These are phyloP conservation scores for Tadarida brasiliensis DNA, from an alignment of 2,797 vertebrate genomes.

Conservation along the genomic window DNA sequence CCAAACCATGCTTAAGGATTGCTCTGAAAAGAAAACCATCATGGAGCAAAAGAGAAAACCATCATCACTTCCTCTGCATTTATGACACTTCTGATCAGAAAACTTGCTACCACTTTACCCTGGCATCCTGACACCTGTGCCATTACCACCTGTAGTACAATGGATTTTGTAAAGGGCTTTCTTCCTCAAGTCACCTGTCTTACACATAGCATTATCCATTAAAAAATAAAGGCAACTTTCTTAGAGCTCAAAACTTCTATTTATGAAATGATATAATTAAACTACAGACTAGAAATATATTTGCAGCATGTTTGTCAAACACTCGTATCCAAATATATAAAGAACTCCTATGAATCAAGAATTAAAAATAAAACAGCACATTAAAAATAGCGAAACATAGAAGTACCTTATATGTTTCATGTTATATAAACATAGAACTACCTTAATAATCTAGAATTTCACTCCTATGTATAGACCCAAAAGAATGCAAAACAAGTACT, in stretches of 20 bases:
- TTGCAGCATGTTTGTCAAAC: background rate
- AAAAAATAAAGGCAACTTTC: background rate
- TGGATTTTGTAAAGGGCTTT: background rate
- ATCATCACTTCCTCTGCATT: background rate
- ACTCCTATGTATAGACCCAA: background rate
- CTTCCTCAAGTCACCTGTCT: background rate
- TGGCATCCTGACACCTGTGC: rapidly evolving
- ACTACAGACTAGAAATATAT: background rate
- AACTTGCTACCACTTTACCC: rapidly evolving
- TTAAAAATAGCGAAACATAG: background rate
- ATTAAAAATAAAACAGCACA: background rate
- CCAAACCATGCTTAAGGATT: background rate
- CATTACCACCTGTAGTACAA: no score
- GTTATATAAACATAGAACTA: background rate
- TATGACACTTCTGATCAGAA: background rate
- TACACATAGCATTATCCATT: background rate
- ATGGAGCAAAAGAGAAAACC: background rate
- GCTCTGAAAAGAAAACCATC: background rate
- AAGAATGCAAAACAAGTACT: background rate
- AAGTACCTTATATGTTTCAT: background rate
- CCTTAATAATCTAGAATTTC: background rate
- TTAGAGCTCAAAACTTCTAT: background rate
- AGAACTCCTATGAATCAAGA: background rate
- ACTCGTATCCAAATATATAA: background rate
- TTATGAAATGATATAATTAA: background rate